Evolutionary conservation across 2,113 vertebrate genomes (phyloP), one percentile per base, ranked within the genome.

Genomic region (Guaruba guarouba): DNA sequence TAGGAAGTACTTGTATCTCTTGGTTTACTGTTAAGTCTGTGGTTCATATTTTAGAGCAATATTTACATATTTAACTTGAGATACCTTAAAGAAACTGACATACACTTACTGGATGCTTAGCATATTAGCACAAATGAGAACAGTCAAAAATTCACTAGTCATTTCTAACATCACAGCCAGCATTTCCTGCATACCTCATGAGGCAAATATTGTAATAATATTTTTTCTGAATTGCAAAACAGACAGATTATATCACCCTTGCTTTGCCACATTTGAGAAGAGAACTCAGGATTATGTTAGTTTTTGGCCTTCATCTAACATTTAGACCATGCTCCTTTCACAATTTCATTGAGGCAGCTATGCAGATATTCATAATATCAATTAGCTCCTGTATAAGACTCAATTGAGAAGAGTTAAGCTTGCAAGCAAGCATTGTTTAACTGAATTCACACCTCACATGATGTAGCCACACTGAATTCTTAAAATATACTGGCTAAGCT

Each of bases 401-500:
- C 33, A 33, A 5, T 3, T 66, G 23, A 75, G 62, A 75, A 25
- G 5, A 14, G 20, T 16, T 33, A 86, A 77, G n/a, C 31, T 39
- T 31, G 31, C 10, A 59, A 49, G 55, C 12, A 55, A 44, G 55
- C 15, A 74, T 51, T 4, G 52, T 25, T 66, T 24, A 66, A 41
- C 8, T 11, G 22, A 77, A 43, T 13, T 46, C 57, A 49, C 52
- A 35, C 7, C 74, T 82, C 10, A 1, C 41, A 80, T 49, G 49
- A 49, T 11, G 49, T 16, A 66, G 31, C 13, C 33, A 61, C 4
- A 6, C 0, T 9, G 18, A 68, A 62, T 52, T 76, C 67, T 35
- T 76, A 61, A 82, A 82, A 67, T 2, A 5, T 1, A n/a, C 1
- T 0, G 0, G 13, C 17, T 68, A 52, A 95, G 33, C 13, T 64